phyloP scores from a whole-genome alignment of 2,797 vertebrate genomes.

The Myotis planiceps region DNA sequence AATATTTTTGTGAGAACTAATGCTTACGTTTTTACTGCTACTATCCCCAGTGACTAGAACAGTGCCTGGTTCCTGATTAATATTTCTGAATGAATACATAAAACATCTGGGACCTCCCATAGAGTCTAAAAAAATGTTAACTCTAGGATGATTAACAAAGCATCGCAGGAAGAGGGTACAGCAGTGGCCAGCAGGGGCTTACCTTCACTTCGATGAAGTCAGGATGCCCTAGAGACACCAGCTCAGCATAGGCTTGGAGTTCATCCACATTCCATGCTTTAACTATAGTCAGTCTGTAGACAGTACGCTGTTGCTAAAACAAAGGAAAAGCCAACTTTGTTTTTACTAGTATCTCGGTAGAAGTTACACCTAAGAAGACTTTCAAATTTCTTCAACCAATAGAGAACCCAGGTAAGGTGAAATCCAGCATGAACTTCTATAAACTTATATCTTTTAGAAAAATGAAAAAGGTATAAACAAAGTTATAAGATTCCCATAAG shows the following conservation, averaged over 20 bases:
- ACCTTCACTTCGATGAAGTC: constrained; percentile 99
- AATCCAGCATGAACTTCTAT: neutral
- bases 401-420: neutral
- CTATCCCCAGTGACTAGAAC: neutral
- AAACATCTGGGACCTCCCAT: neutral
- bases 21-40: neutral
- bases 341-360: neutral
- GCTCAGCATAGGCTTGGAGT: constrained; percentile 92
- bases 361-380: neutral
- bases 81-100: neutral
- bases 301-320: constrained; percentile 93
- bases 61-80: neutral
- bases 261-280: constrained; percentile 98
- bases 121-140: neutral
- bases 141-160: rapidly evolving
- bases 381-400: neutral
- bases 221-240: constrained; percentile 92
- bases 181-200: constrained; percentile 33
- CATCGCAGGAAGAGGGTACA: rapidly evolving
- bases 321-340: neutral
- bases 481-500: neutral
- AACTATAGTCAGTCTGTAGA: constrained; percentile 96
- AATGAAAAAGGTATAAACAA: neutral
- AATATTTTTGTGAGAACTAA: neutral
- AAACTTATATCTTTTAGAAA: neutral